These are phyloP conservation scores for Agapornis canus DNA, from an alignment of 2,797 vertebrate species.

Conservation along the genomic window DNA sequence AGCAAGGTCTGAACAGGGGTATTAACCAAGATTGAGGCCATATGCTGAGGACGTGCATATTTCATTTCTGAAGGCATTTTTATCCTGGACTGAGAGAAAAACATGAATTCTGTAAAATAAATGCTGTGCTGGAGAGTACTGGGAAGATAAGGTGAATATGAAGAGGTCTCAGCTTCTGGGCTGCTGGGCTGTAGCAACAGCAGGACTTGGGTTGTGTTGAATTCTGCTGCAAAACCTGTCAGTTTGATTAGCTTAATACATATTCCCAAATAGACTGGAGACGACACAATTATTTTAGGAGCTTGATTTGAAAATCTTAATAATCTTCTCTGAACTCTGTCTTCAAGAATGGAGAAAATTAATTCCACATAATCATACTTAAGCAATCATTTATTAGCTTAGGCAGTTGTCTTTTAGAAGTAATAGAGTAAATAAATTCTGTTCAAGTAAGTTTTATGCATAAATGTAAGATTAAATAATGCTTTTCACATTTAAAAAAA, in stretches of 20 bases:
- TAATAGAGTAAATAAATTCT: background rate
- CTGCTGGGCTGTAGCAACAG: background rate
- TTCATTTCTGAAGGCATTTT: slow-evolving; percentile 14
- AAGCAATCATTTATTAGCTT: background rate
- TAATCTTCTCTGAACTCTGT: background rate
- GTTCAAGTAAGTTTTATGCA: background rate
- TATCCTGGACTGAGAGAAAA: background rate
- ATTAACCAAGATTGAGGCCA: background rate
- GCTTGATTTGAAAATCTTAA: background rate
- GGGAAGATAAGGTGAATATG: background rate
- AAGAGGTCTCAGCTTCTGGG: background rate
- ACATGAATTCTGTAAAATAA: background rate
- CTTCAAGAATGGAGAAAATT: background rate
- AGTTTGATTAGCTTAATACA: background rate
- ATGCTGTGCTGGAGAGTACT: background rate
- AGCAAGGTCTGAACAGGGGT: background rate
- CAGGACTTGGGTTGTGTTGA: background rate
- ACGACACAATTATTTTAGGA: background rate
- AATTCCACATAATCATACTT: background rate
- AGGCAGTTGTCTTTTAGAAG: background rate
- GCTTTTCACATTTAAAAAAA: background rate
- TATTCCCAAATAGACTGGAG: background rate
- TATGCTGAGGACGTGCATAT: background rate
- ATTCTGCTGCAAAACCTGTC: background rate
- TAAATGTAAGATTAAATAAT: background rate